These are phyloP conservation scores for Parazoanthus swiftii DNA, from an alignment of 92 coral and sea anemone species.

Conservation along the genomic window DNA sequence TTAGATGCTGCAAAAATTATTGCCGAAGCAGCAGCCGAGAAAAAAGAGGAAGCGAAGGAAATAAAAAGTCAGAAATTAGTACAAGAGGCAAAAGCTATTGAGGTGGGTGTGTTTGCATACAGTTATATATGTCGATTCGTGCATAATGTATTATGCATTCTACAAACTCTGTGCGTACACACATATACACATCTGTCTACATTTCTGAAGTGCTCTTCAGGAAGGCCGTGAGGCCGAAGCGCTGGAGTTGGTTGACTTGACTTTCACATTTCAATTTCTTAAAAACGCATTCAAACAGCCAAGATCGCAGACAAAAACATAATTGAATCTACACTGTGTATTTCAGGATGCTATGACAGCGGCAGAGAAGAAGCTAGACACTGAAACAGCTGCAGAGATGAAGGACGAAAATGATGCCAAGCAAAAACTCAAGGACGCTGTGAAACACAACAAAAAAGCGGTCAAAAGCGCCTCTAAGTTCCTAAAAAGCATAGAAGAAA, in stretches of 20 bases:
- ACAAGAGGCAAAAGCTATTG: slow-evolving; percentile 44
- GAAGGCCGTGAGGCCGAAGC: too few relatives aligned
- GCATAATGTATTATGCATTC: too few relatives aligned
- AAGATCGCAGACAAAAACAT: too few relatives aligned
- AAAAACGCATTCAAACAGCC: not conserved
- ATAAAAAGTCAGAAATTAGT: slow-evolving; percentile 42
- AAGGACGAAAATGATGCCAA: slow-evolving; percentile 58
- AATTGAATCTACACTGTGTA: too few relatives aligned
- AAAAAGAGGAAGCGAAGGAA: slow-evolving; percentile 19
- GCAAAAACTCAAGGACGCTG: slow-evolving; percentile 60
- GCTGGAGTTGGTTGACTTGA: too few relatives aligned
- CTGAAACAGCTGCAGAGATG: slow-evolving; percentile 48
- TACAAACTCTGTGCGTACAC: too few relatives aligned
- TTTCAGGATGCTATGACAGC: slow-evolving; percentile 48
- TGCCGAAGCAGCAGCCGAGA: slow-evolving; percentile 49
- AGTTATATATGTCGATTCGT: not conserved
- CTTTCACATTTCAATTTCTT: too few relatives aligned
- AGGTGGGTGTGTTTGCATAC: not conserved
- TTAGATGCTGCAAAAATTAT: slow-evolving; percentile 46
- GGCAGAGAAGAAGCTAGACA: slow-evolving; percentile 51
- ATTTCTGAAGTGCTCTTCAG: too few relatives aligned
- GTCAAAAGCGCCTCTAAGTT: slow-evolving; percentile 56
- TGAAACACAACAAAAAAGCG: slow-evolving; percentile 59
- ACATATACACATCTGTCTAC: too few relatives aligned
- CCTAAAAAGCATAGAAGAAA: slow-evolving; percentile 54